These are phyloP conservation scores for Porites rus DNA, from an alignment of 92 coral and sea anemone genomes.

Conservation along the genomic window DNA sequence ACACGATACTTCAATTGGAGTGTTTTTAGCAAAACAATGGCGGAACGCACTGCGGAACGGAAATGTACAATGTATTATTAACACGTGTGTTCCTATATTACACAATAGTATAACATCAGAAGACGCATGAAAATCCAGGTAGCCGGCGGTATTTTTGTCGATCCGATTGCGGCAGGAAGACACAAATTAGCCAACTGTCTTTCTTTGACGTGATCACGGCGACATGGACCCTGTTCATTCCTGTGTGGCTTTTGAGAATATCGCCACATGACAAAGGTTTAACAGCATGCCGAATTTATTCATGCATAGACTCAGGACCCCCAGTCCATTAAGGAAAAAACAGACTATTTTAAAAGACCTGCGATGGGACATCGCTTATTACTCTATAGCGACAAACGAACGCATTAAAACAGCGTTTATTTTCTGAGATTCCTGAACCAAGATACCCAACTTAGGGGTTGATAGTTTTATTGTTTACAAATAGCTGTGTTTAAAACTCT, in stretches of 20 bases:
- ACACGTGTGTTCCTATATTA: conserved; percentile 23
- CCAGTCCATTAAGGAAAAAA: background rate
- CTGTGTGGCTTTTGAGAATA: background rate
- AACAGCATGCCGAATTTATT: background rate
- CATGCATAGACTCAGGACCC: background rate
- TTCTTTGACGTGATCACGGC: background rate
- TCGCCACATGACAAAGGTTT: background rate
- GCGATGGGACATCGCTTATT: background rate
- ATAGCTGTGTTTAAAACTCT: conserved; percentile 71
- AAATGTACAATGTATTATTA: conserved; percentile 48
- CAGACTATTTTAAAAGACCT: background rate
- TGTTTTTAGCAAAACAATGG: conserved; percentile 28
- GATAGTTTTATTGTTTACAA: conserved; percentile 69
- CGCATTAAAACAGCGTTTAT: background rate
- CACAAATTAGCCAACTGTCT: background rate
- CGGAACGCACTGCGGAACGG: conserved; percentile 35
- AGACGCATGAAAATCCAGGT: background rate
- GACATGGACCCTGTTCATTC: background rate
- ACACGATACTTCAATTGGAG: conserved; percentile 49
- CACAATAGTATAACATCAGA: conserved; percentile 24
- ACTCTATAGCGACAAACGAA: background rate
- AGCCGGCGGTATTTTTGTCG: background rate
- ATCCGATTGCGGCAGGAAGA: conserved; percentile 11
- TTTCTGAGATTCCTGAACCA: background rate
- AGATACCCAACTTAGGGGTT: background rate